Percentiles rank a stretch among this genome's conserved stretches.
These are phyloP conservation scores for Athripsodes cinereus DNA, from an alignment of 2,888 invertebrate genomes.

Conservation along the genomic window DNA sequence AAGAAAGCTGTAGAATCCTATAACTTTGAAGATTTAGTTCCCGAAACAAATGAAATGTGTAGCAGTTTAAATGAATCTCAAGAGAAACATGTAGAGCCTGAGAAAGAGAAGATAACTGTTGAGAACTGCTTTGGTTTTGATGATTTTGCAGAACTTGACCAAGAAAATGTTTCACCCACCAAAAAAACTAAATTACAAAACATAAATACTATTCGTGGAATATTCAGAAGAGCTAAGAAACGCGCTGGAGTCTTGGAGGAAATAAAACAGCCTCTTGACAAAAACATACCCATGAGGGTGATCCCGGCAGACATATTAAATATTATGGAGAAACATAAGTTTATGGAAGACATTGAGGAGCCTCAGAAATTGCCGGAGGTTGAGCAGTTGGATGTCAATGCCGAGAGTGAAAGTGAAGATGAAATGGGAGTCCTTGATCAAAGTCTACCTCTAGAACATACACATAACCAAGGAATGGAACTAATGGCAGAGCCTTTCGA, in stretches of 20 bases:
- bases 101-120: constrained; percentile 10
- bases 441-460: background rate
- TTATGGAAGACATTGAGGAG: background rate
- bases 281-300: constrained; percentile 9
- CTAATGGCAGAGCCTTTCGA: constrained; percentile 22
- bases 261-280: constrained; percentile 8
- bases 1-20: constrained; percentile 14
- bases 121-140: constrained; percentile 46
- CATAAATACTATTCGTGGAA: constrained; percentile 14
- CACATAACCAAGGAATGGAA: constrained; percentile 2
- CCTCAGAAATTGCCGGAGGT: background rate
- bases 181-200: constrained; percentile 29
- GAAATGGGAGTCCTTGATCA: background rate
- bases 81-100: constrained; percentile 1
- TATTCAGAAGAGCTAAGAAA: background rate
- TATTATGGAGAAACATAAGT: constrained; percentile 8
- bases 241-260: constrained; percentile 14
- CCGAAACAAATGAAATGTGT: background rate
- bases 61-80: background rate
- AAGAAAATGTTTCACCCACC: constrained; percentile 41
- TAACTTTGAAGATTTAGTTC: constrained; percentile 13
- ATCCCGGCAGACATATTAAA: constrained; percentile 6
- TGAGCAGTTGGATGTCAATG: background rate
- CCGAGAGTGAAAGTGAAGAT: constrained; percentile 11
- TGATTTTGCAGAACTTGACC: constrained; percentile 38